phyloP scores from a whole-genome alignment of 2,113 vertebrate genomes.

The Aplodontia rufa region DNA sequence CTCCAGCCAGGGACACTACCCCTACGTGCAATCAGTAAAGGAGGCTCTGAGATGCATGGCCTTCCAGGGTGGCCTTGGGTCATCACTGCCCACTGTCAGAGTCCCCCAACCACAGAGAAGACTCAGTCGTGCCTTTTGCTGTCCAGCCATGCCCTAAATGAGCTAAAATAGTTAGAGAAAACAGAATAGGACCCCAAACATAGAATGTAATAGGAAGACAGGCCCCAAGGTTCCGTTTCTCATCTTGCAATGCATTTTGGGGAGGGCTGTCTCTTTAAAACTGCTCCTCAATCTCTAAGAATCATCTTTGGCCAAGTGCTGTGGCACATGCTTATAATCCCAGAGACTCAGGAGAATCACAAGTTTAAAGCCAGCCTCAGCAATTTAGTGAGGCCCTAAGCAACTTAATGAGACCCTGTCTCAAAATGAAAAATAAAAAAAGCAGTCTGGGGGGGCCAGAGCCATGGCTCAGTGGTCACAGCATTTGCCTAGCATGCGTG shows the following conservation, averaged over 20 bases:
- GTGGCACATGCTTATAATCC: too few relatives aligned
- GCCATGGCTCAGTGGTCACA: too few relatives aligned
- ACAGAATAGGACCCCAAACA: neutral
- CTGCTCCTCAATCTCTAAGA: neutral
- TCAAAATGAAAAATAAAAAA: too few relatives aligned
- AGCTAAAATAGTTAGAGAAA: neutral
- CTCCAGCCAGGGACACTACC: neutral
- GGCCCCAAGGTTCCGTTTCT: neutral
- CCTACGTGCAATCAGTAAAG: neutral
- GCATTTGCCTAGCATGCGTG: too few relatives aligned
- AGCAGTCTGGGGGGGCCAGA: too few relatives aligned
- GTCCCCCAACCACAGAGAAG: neutral
- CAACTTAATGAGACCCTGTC: too few relatives aligned
- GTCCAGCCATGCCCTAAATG: neutral
- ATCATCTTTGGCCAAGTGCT: neutral
- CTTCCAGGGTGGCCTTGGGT: neutral
- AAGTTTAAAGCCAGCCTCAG: too few relatives aligned
- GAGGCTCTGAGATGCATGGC: neutral
- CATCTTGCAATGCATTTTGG: neutral
- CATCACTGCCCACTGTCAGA: neutral
- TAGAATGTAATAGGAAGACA: too few relatives aligned
- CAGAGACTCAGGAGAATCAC: too few relatives aligned
- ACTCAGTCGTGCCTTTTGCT: neutral
- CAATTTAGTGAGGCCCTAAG: too few relatives aligned
- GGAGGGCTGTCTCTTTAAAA: neutral